Conservation (phyloP, 2,797 vertebrate genomes). For the Galagoides demidoff region DNA sequence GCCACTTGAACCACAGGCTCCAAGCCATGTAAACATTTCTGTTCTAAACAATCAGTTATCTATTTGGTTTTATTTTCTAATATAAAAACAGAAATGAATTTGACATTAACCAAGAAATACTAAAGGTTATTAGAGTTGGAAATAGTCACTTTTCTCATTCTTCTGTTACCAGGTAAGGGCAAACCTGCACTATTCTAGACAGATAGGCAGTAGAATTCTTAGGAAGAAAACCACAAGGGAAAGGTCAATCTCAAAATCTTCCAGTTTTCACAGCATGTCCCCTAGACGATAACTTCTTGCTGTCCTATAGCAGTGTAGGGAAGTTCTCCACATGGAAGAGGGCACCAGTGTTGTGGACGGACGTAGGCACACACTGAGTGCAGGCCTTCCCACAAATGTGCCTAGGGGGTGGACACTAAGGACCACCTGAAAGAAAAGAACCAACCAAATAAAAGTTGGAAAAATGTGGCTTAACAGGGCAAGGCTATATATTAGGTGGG, state of each 20-base stretch:
- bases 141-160: neutral
- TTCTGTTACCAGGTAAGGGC: neutral
- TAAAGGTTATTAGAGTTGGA: neutral
- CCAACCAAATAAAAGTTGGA: neutral
- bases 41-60: neutral
- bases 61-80: neutral
- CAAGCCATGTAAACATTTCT: neutral
- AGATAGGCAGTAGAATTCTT: neutral
- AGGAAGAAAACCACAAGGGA: neutral
- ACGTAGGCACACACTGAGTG: neutral
- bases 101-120: neutral
- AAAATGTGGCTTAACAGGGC: neutral
- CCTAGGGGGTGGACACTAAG: neutral
- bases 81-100: slow-evolving; percentile 30
- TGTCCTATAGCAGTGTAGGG: neutral
- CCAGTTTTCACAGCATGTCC: neutral
- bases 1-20: no score
- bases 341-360: neutral
- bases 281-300: neutral
- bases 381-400: neutral
- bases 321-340: neutral
- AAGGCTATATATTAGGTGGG: neutral
- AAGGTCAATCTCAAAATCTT: neutral
- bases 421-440: neutral
- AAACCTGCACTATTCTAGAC: neutral